Percentiles rank a stretch among this genome's conserved stretches.
Evolutionary conservation across 2,797 vertebrate species (phyloP).

Genomic region (Varecia variegata): DNA sequence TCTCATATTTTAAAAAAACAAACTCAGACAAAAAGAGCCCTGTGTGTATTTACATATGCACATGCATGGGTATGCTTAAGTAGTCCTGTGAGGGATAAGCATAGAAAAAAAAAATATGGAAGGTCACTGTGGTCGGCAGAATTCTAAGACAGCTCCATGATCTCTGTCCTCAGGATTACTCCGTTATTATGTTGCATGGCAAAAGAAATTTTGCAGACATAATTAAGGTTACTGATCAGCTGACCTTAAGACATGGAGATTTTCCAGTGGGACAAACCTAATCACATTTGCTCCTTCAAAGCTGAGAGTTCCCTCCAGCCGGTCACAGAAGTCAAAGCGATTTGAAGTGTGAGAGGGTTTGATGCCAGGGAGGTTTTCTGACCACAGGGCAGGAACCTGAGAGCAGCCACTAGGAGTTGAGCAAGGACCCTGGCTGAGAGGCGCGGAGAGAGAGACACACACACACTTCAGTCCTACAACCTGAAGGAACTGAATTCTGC

Average conservation of each 20-base stretch:
- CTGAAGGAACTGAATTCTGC: background rate
- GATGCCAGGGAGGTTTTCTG: background rate
- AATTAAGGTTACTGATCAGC: background rate
- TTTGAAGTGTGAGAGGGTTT: background rate
- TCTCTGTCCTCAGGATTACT: background rate
- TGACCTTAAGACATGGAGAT: background rate
- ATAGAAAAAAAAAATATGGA: background rate
- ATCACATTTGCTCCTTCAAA: background rate
- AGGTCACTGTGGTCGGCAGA: background rate
- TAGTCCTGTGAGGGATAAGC: background rate
- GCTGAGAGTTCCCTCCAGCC: background rate
- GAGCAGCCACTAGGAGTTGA: background rate
- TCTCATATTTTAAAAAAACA: background rate
- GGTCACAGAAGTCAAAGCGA: background rate
- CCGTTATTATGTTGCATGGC: background rate
- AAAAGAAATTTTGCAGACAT: background rate
- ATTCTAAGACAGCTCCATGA: background rate
- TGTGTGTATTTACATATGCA: accelerated
- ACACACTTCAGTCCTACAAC: background rate
- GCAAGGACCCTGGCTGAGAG: background rate
- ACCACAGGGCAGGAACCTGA: background rate
- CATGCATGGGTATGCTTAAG: accelerated
- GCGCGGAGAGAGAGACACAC: background rate
- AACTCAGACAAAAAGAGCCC: background rate
- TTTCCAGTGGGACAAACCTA: background rate